A percentile compares a stretch with the other conserved stretches of the same genome.
Evolutionary conservation across 2,888 invertebrate genomes (phyloP).

Genomic region (Clepsis dumicolana): DNA sequence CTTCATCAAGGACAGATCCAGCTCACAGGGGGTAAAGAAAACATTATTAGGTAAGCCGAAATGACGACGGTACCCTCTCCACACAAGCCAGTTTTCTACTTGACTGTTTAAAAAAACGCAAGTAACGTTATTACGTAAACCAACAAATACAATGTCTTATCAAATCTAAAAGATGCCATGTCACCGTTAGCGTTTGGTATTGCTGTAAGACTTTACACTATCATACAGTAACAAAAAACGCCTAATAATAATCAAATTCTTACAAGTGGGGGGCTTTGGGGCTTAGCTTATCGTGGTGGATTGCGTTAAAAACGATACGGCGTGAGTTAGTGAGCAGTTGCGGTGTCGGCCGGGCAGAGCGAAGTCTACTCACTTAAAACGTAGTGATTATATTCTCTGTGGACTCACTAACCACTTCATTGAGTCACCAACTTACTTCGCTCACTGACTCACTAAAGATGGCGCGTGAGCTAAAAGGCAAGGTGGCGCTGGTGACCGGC

Average conservation of each 20-base stretch:
- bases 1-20: no score
- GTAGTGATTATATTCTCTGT: no score
- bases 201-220: not conserved
- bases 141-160: no score
- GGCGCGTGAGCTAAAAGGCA: slow-evolving; percentile 48
- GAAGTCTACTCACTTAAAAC: not conserved
- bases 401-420: not conserved
- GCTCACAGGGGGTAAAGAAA: no score
- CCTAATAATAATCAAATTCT: not conserved
- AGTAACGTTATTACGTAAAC: no score
- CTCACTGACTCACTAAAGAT: not conserved
- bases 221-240: not conserved
- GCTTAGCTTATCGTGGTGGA: not conserved
- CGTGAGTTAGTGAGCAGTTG: not conserved
- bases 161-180: no score
- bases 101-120: no score
- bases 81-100: no score
- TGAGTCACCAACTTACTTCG: no score
- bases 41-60: no score
- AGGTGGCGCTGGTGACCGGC: slow-evolving; percentile 60
- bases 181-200: no score
- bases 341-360: not conserved
- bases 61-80: no score
- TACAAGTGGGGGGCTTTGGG: slow-evolving; percentile 2
- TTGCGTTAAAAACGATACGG: not conserved